Evolutionary conservation across 2,113 vertebrate genomes (phyloP).

Genomic region (Micronycteris hirsuta): DNA sequence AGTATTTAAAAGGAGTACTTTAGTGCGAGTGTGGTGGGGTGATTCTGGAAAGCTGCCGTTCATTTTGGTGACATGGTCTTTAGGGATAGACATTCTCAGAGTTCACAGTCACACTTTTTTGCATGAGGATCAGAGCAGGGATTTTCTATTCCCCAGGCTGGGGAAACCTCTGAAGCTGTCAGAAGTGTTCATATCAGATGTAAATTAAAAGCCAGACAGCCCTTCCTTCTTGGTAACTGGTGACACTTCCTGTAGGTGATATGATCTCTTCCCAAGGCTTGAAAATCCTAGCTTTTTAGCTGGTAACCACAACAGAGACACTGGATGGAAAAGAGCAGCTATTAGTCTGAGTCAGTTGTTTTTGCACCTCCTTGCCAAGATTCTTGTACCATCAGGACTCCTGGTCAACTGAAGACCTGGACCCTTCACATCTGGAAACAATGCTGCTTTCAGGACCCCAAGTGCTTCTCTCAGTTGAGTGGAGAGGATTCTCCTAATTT

Average conservation of each 20-base stretch:
- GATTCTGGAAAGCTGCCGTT: neutral
- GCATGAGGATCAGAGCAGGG: neutral
- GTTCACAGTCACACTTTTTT: neutral
- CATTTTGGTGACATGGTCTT: neutral
- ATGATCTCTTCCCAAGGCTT: neutral
- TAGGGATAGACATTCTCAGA: neutral
- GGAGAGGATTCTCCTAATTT: neutral
- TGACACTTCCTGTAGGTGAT: neutral
- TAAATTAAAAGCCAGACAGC: neutral
- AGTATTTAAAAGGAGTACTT: constrained; percentile 7
- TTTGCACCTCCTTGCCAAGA: neutral
- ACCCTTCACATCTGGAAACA: neutral
- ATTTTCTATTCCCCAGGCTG: neutral
- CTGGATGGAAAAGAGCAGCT: neutral
- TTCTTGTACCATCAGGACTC: neutral
- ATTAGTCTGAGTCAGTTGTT: neutral
- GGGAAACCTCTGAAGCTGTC: neutral
- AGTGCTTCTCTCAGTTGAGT: neutral
- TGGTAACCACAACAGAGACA: neutral
- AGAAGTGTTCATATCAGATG: neutral
- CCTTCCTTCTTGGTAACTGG: neutral
- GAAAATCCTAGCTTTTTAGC: constrained; percentile 10
- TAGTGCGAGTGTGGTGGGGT: neutral
- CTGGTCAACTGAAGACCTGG: neutral
- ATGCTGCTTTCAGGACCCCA: neutral